Percentiles rank a stretch among this genome's conserved stretches.
Conservation (phyloP, 2,797 vertebrate genomes). For the Xiphorhynchus erythropygius region DNA sequence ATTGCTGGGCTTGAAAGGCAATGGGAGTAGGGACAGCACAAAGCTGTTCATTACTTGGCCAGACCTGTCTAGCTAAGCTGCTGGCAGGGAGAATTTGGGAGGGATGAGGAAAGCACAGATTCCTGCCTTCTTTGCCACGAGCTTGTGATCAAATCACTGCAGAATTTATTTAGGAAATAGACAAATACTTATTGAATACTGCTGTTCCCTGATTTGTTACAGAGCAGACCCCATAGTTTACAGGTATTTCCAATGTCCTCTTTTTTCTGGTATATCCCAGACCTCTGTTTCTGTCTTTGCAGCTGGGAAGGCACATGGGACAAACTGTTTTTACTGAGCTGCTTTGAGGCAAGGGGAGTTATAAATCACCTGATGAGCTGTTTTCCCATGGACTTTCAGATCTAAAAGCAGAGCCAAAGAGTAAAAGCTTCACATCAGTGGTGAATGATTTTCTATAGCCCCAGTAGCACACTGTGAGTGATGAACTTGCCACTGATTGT, state of each 20-base stretch:
- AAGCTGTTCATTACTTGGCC: not conserved
- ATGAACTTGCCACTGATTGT: not conserved
- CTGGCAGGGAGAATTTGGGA: not conserved
- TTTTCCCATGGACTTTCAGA: not conserved
- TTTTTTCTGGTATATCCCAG: not conserved
- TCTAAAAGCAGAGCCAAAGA: not conserved
- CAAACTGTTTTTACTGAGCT: fast-evolving
- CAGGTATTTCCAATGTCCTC: not conserved
- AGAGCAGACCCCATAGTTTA: not conserved
- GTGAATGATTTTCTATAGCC: not conserved
- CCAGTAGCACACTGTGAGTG: not conserved
- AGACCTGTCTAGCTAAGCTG: not conserved
- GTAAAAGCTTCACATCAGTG: not conserved
- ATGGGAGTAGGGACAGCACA: not conserved
- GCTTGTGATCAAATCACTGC: not conserved
- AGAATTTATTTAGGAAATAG: not conserved
- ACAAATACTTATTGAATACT: not conserved
- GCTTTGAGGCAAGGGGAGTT: not conserved
- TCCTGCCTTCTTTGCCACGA: not conserved
- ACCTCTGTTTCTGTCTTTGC: not conserved
- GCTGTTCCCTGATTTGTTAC: not conserved
- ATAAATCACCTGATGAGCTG: not conserved
- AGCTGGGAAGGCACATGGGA: fast-evolving
- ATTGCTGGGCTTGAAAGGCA: not conserved
- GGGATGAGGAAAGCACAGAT: not conserved